Evolutionary conservation across 2,113 vertebrate genomes (phyloP).

Genomic region (Sphaerodactylus townsendi): DNA sequence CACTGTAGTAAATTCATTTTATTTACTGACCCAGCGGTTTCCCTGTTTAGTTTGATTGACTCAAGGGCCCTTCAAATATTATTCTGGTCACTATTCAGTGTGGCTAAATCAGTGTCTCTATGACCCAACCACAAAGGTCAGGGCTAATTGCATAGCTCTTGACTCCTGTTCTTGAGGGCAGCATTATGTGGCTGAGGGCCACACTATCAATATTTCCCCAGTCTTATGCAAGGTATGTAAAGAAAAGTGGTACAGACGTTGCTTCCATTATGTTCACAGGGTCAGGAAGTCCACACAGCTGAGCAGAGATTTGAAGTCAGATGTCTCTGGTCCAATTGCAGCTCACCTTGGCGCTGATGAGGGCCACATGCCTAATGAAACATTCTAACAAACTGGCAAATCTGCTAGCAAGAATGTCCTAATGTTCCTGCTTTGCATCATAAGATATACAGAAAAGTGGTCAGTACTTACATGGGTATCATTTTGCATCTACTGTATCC

Average conservation of each 20-base stretch:
- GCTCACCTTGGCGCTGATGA: not conserved
- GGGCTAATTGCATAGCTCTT: not conserved
- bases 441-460: not conserved
- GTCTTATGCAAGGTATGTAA: not conserved
- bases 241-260: not conserved
- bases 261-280: not conserved
- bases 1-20: no score
- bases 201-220: not conserved
- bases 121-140: not conserved
- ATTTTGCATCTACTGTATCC: not conserved
- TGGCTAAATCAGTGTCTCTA: no score
- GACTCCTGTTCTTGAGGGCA: not conserved
- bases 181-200: not conserved
- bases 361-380: not conserved
- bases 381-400: not conserved
- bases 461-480: not conserved
- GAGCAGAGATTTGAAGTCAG: not conserved
- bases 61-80: not conserved
- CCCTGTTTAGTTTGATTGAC: no score
- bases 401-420: not conserved
- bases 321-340: not conserved
- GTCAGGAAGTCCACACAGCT: not conserved
- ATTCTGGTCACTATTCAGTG: not conserved
- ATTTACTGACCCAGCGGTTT: no score
- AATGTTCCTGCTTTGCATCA: not conserved